A percentile compares a stretch with the other conserved stretches of the same genome.
Conservation (phyloP, 2,113 vertebrate genomes). For the Apeltes quadracus region DNA sequence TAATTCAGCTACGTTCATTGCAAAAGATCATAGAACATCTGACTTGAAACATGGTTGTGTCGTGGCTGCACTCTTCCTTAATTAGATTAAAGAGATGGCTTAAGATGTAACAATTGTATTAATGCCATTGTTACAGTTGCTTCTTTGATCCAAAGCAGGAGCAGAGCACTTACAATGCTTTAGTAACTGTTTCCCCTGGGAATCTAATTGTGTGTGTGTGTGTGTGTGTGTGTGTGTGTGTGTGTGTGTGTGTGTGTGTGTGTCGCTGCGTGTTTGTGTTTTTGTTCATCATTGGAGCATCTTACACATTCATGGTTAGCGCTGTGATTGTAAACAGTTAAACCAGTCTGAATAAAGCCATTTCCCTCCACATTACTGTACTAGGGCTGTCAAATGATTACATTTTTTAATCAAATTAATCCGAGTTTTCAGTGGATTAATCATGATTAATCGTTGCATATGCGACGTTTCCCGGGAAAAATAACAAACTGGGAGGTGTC, state of each 20-base stretch:
- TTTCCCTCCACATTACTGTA: neutral
- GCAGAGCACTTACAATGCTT: neutral
- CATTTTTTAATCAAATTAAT: too few relatives aligned
- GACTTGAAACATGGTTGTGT: slow-evolving; percentile 43
- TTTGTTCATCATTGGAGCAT: neutral
- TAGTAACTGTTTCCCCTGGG: slow-evolving; percentile 17
- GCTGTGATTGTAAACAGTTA: neutral
- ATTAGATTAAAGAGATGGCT: slow-evolving; percentile 73
- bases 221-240: neutral
- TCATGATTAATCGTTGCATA: too few relatives aligned
- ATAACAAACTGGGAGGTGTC: too few relatives aligned
- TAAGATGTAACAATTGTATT: slow-evolving; percentile 65
- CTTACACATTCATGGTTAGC: neutral
- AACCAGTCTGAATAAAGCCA: neutral
- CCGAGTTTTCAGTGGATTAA: too few relatives aligned
- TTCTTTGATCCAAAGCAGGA: slow-evolving; percentile 50
- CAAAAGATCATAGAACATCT: slow-evolving; percentile 7
- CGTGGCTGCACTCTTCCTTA: slow-evolving; percentile 45
- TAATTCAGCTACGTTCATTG: slow-evolving; percentile 13
- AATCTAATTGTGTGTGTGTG: neutral
- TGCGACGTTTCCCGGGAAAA: too few relatives aligned
- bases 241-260: neutral
- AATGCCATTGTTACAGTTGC: slow-evolving; percentile 37
- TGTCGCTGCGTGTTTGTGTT: too few relatives aligned
- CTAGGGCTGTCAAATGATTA: too few relatives aligned